A percentile compares a stretch with the other conserved stretches of the same genome.
These are phyloP conservation scores for Chelidonichthys spinosus DNA, from an alignment of 2,797 vertebrate species.

Conservation along the genomic window DNA sequence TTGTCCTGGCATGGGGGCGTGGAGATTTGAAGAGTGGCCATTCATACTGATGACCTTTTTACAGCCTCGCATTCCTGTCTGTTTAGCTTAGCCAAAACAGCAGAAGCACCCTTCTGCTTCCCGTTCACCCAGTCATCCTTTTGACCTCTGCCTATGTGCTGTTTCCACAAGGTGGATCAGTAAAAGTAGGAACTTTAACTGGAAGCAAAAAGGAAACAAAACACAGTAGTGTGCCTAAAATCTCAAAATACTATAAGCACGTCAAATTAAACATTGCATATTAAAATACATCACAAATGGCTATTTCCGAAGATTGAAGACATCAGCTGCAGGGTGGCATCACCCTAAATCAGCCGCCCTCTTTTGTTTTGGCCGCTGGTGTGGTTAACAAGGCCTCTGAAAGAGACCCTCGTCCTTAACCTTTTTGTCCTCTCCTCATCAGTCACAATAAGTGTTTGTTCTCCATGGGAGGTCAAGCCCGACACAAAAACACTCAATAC, in stretches of 20 bases:
- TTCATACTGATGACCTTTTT: constrained; percentile 63
- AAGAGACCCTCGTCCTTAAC: constrained; percentile 56
- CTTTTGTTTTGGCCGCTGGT: constrained; percentile 63
- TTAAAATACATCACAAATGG: background rate
- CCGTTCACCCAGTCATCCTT: constrained; percentile 34
- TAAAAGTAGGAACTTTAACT: constrained; percentile 9
- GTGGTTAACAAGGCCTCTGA: constrained; percentile 65
- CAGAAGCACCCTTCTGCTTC: constrained; percentile 45
- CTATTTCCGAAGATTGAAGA: background rate
- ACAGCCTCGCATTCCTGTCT: constrained; percentile 49
- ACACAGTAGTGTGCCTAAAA: background rate
- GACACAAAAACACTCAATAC: constrained; percentile 61
- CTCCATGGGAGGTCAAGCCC: constrained; percentile 70
- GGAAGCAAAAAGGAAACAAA: background rate
- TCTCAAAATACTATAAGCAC: constrained; percentile 2
- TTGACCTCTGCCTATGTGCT: constrained; percentile 24
- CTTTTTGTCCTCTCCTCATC: constrained; percentile 58
- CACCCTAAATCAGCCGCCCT: constrained; percentile 55
- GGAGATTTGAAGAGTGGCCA: constrained; percentile 39
- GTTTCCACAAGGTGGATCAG: constrained; percentile 2
- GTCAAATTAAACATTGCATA: background rate
- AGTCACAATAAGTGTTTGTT: constrained; percentile 68
- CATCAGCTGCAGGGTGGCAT: constrained; percentile 18
- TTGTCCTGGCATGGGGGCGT: constrained; percentile 8
- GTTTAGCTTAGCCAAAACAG: constrained; percentile 49